phyloP scores from a whole-genome alignment of 2,797 vertebrate species.

The Hypotaenidia philippensis region DNA sequence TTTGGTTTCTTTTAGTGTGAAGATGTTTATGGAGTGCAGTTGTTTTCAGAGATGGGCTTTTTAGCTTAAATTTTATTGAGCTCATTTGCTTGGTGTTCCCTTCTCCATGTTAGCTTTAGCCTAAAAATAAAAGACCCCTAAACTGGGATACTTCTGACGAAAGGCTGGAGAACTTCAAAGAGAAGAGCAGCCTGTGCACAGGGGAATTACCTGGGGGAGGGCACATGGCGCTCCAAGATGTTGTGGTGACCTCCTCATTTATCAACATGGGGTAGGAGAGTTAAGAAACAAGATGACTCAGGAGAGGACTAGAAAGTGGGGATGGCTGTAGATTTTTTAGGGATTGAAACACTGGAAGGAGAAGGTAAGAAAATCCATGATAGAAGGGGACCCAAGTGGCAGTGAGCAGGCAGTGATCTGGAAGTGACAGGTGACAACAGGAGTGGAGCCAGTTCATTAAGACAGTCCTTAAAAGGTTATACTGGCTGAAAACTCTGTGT shows the following conservation, averaged over 20 bases:
- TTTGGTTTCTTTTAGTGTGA: background rate
- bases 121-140: background rate
- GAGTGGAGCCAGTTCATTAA: constrained; percentile 73
- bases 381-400: background rate
- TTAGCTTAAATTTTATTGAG: background rate
- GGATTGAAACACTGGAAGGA: background rate
- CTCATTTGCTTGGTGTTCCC: background rate
- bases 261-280: background rate
- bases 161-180: background rate
- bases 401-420: background rate
- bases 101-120: background rate
- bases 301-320: background rate
- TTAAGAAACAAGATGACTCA: background rate
- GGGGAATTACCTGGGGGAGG: background rate
- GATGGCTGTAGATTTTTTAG: background rate
- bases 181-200: background rate
- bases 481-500: constrained; percentile 49
- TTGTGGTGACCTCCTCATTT: background rate
- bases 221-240: background rate
- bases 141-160: background rate
- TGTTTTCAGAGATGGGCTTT: background rate
- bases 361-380: background rate
- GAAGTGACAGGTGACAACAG: constrained; percentile 31
- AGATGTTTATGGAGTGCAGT: background rate
- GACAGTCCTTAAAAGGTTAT: constrained; percentile 69